Conservation (phyloP, 2,113 vertebrate genomes). For the Odocoileus hemionus region DNA sequence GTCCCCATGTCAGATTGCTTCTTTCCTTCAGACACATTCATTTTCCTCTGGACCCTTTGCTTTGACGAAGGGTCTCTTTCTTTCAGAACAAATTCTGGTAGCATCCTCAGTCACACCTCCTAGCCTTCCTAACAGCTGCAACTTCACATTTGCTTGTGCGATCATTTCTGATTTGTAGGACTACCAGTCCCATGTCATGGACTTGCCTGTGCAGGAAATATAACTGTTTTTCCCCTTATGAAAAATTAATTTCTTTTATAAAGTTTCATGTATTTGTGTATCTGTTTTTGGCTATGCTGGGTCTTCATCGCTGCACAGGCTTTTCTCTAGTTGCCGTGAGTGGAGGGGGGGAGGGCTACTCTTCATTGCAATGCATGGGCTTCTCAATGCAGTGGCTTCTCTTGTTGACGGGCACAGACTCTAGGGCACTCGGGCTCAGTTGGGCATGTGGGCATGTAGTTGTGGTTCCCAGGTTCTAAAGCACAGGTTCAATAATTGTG, state of each 20-base stretch:
- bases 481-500: background rate
- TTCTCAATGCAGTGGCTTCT: background rate
- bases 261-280: background rate
- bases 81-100: background rate
- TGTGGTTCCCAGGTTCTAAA: background rate
- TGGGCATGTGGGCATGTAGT: background rate
- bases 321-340: background rate
- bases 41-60: background rate
- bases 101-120: background rate
- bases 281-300: background rate
- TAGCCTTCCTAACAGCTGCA: background rate
- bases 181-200: background rate
- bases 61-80: background rate
- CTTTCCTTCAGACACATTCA: background rate
- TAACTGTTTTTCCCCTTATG: background rate
- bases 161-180: background rate
- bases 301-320: background rate
- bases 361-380: background rate
- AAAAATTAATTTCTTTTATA: background rate
- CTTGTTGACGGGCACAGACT: background rate
- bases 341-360: background rate
- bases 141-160: background rate
- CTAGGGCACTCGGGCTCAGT: background rate
- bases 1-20: background rate
- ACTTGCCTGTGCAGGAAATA: background rate